Conservation (phyloP, 1,140 invertebrate genomes). For the Papilio helenus region DNA sequence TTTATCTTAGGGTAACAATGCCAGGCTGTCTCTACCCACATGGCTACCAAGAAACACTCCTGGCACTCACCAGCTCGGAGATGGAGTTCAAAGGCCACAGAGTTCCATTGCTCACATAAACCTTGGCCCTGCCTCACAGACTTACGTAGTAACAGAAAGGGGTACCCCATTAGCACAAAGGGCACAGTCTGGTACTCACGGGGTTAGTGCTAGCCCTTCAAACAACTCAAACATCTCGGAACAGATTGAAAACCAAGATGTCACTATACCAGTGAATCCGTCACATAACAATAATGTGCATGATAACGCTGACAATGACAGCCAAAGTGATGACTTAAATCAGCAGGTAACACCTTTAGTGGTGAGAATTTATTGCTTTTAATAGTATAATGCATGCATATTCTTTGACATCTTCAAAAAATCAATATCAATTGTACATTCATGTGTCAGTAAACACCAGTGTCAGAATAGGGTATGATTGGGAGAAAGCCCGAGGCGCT, state of each 20-base stretch:
- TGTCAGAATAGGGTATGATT: no score
- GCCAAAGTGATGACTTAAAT: conserved; percentile 75
- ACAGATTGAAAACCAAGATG: conserved; percentile 60
- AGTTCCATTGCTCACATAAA: conserved; percentile 78
- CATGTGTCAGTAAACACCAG: no score
- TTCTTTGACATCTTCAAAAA: background rate
- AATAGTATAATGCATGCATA: background rate
- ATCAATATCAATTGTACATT: no score
- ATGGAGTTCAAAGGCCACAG: conserved; percentile 64
- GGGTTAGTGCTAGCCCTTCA: conserved; percentile 63
- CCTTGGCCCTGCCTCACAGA: conserved; percentile 64
- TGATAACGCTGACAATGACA: conserved; percentile 77
- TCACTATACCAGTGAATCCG: conserved; percentile 73
- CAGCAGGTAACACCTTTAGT: conserved; percentile 63
- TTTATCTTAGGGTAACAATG: conserved; percentile 68
- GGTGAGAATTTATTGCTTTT: conserved; percentile 20
- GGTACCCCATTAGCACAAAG: conserved; percentile 51
- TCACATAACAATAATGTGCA: conserved; percentile 78
- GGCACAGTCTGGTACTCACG: conserved; percentile 51
- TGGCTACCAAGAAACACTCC: conserved; percentile 73
- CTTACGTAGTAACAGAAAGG: conserved; percentile 68
- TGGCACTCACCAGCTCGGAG: conserved; percentile 62
- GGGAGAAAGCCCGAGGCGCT: no score
- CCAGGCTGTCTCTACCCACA: conserved; percentile 72
- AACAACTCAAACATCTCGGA: conserved; percentile 72